Conservation (phyloP, 1,140 invertebrate species). For the Lepeophtheirus salmonis region DNA sequence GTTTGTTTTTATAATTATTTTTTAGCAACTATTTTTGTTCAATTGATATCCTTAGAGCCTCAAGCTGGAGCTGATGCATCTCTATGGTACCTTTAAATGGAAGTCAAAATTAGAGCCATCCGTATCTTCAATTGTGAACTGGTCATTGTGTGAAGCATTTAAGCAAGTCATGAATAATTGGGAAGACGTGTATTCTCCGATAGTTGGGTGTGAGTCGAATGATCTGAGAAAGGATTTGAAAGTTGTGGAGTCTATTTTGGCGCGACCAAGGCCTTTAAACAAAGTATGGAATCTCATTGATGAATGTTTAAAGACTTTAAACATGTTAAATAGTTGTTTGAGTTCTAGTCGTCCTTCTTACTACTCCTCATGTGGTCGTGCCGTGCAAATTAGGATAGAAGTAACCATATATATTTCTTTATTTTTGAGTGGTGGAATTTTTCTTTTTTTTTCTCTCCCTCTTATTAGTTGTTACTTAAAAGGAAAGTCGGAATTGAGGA, state of each 20-base stretch:
- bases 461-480: not conserved
- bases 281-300: not conserved
- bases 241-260: not conserved
- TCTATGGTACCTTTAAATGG: too few species aligned
- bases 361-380: not conserved
- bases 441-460: too few species aligned
- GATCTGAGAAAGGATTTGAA: not conserved
- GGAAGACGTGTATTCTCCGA: not conserved
- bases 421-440: too few species aligned
- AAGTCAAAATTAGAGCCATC: too few species aligned
- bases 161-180: not conserved
- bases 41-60: too few species aligned
- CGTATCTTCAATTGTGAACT: not conserved
- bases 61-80: too few species aligned
- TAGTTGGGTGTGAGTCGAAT: not conserved
- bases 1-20: too few species aligned
- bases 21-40: too few species aligned
- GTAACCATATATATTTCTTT: too few species aligned
- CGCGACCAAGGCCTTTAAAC: not conserved
- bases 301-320: not conserved
- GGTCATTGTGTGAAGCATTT: not conserved
- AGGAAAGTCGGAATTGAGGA: not conserved
- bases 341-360: not conserved
- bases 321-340: not conserved
- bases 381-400: not conserved